phyloP scores from a whole-genome alignment of 2,888 invertebrate genomes.

The Mechanitis mazaeus region DNA sequence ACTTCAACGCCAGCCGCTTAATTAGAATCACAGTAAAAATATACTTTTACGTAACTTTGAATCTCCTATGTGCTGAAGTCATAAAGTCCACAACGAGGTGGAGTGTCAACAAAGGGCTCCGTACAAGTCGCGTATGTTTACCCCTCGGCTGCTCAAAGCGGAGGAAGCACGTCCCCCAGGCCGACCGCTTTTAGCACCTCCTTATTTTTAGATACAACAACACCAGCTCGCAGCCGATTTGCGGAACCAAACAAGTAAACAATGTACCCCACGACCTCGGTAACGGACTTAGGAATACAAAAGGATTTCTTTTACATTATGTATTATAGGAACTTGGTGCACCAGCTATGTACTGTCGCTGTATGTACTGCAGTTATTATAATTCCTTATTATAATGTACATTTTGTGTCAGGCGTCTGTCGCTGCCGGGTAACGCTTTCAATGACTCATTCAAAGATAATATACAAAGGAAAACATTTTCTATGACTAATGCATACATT shows the following conservation, averaged over 20 bases:
- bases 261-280: constrained; percentile 45
- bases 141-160: constrained; percentile 70
- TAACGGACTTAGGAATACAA: constrained; percentile 8
- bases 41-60: constrained; percentile 6
- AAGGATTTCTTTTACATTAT: too few species aligned
- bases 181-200: constrained; percentile 75
- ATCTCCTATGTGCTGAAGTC: constrained; percentile 34
- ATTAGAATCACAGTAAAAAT: neutral
- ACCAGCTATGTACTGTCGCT: constrained; percentile 15
- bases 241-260: constrained; percentile 66
- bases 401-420: too few species aligned
- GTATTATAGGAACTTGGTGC: too few species aligned
- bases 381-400: constrained; percentile 51
- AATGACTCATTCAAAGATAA: constrained; percentile 54
- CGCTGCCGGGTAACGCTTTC: constrained; percentile 60
- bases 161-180: constrained; percentile 71
- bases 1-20: too few species aligned
- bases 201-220: constrained; percentile 72
- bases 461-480: constrained; percentile 50
- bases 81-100: constrained; percentile 51
- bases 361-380: constrained; percentile 46
- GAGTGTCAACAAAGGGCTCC: constrained; percentile 71
- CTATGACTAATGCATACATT: constrained; percentile 45
- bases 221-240: constrained; percentile 60
- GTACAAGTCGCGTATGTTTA: constrained; percentile 64